Evolutionary conservation across 2,113 vertebrate species (phyloP).

Genomic region (Sprattus sprattus): DNA sequence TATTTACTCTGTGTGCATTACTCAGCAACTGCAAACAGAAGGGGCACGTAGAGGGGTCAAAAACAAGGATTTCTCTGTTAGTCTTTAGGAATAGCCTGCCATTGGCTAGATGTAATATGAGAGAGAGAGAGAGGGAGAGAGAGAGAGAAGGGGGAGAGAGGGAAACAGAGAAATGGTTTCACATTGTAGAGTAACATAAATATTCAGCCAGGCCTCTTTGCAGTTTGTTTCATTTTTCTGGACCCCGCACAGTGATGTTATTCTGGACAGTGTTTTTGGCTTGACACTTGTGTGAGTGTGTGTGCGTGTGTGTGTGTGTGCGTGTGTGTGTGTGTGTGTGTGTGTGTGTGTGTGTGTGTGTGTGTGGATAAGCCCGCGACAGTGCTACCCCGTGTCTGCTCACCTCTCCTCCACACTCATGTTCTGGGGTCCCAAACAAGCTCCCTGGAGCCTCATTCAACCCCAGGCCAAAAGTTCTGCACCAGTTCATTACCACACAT

Average conservation of each 20-base stretch:
- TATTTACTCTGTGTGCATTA: slow-evolving; percentile 65
- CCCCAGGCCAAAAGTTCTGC: slow-evolving; percentile 5
- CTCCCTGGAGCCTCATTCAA: slow-evolving; percentile 55
- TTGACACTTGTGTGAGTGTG: slow-evolving; percentile 16
- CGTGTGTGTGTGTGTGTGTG: background rate
- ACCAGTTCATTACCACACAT: no score
- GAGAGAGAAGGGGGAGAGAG: background rate
- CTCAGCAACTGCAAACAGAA: slow-evolving; percentile 62
- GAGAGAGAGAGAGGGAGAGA: slow-evolving; percentile 29
- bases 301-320: background rate
- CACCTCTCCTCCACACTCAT: slow-evolving; percentile 24
- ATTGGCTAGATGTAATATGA: slow-evolving; percentile 21
- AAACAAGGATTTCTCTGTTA: slow-evolving; percentile 30
- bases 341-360: background rate
- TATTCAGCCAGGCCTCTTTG: slow-evolving; percentile 43
- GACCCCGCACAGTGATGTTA: slow-evolving; percentile 43
- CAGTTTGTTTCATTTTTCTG: slow-evolving; percentile 5
- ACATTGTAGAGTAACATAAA: slow-evolving; percentile 54
- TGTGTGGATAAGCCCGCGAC: background rate
- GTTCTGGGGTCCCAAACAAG: slow-evolving; percentile 22
- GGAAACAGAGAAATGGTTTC: slow-evolving; percentile 34
- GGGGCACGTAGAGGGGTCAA: slow-evolving; percentile 42
- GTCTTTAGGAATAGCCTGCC: slow-evolving; percentile 32
- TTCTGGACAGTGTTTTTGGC: slow-evolving; percentile 54
- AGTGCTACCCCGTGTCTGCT: slow-evolving; percentile 13